These are phyloP conservation scores for Buceros bicornis DNA, from an alignment of 2,797 vertebrate species.

Conservation along the genomic window DNA sequence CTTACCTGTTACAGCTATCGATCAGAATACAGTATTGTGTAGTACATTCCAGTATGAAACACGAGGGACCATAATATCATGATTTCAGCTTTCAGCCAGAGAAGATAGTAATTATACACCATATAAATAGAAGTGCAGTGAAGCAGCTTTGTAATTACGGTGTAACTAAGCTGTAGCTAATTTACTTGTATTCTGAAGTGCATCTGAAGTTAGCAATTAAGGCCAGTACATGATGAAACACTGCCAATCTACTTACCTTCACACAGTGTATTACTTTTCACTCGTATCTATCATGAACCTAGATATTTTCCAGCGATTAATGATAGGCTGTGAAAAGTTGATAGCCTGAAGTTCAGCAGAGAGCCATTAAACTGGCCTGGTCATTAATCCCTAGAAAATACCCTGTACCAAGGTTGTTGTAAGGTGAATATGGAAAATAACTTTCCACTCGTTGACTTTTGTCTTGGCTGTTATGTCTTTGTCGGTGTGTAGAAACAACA, in stretches of 20 bases:
- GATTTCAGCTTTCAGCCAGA: slow-evolving; percentile 2
- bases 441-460: background rate
- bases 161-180: slow-evolving; percentile 31
- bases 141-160: slow-evolving; percentile 41
- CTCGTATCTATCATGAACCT: slow-evolving; percentile 39
- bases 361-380: slow-evolving; percentile 55
- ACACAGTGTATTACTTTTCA: slow-evolving; percentile 61
- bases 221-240: slow-evolving; percentile 17
- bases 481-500: background rate
- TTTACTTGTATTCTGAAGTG: slow-evolving; percentile 26
- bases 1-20: background rate
- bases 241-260: slow-evolving; percentile 25
- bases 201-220: slow-evolving; percentile 47
- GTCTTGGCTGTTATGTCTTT: background rate
- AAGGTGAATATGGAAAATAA: slow-evolving; percentile 72
- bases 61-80: background rate
- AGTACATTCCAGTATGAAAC: background rate
- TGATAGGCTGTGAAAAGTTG: slow-evolving; percentile 61
- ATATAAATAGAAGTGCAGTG: background rate
- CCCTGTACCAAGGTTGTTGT: slow-evolving; percentile 57
- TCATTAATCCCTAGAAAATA: slow-evolving; percentile 70
- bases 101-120: background rate
- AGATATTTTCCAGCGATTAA: slow-evolving; percentile 70
- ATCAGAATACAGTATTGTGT: background rate
- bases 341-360: slow-evolving; percentile 71